Conservation (phyloP, 2,797 vertebrate species). For the Bryconaethiops microstoma region DNA sequence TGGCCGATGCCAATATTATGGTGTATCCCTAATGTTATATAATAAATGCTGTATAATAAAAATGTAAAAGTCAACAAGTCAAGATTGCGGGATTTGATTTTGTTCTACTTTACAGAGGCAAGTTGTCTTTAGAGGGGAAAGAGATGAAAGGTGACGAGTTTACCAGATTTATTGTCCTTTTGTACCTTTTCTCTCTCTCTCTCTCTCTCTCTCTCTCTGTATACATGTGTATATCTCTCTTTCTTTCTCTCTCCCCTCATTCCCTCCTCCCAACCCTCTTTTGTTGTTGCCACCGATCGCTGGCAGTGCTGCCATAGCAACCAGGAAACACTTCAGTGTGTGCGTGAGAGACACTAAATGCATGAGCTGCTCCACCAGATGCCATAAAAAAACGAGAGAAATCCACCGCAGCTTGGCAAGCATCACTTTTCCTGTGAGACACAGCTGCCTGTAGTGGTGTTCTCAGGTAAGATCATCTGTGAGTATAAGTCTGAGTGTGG, state of each 20-base stretch:
- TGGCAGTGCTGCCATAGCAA: constrained; percentile 79
- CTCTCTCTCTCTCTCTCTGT: constrained; percentile 3
- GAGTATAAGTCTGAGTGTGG: constrained; percentile 27
- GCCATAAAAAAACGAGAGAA: background rate
- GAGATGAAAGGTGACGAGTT: background rate
- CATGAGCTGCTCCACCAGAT: constrained; percentile 15
- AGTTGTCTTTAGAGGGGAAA: background rate
- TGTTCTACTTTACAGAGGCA: background rate
- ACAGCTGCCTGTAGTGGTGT: background rate
- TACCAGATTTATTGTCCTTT: constrained; percentile 44
- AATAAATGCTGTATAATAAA: background rate
- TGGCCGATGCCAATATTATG: too few species aligned
- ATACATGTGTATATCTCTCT: constrained; percentile 20
- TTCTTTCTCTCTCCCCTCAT: constrained; percentile 47
- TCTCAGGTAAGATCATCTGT: background rate
- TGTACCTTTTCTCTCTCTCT: constrained; percentile 38
- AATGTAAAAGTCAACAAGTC: background rate
- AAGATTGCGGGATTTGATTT: background rate
- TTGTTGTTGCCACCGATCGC: constrained; percentile 75
- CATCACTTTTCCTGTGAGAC: background rate
- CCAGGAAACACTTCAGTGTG: constrained; percentile 79
- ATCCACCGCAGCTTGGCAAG: background rate
- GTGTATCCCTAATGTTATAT: too few species aligned
- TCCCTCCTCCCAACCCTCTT: constrained; percentile 64
- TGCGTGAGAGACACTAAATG: constrained; percentile 36